A percentile compares a stretch with the other conserved stretches of the same genome.
These are phyloP conservation scores for Penaeus japonicus DNA, from an alignment of 1,140 invertebrate species.

Conservation along the genomic window DNA sequence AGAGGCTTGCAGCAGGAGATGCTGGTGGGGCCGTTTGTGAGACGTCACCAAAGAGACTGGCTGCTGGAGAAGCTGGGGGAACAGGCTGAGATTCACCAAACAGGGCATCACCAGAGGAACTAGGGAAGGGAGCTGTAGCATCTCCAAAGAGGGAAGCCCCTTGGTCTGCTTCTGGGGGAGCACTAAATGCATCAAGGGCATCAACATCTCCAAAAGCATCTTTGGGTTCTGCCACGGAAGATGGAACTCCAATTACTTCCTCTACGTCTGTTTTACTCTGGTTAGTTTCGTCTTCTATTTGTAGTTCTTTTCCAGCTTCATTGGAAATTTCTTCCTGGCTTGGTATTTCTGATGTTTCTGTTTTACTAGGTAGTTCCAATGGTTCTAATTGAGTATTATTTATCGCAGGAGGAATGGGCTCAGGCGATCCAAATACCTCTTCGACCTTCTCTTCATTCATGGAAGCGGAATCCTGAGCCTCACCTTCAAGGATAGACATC, in stretches of 20 bases:
- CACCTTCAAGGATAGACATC: slow-evolving; percentile 25
- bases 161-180: slow-evolving; percentile 52
- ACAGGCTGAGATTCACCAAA: slow-evolving; percentile 11
- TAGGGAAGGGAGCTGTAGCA: not conserved
- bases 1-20: slow-evolving; percentile 29
- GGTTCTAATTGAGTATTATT: not conserved
- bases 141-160: slow-evolving; percentile 43
- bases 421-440: slow-evolving; percentile 47
- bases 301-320: slow-evolving; percentile 24
- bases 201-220: slow-evolving; percentile 57
- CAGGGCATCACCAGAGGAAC: slow-evolving; percentile 29
- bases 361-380: slow-evolving; percentile 11
- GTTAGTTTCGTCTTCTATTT: slow-evolving; percentile 3
- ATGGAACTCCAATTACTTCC: slow-evolving; percentile 27
- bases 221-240: not conserved
- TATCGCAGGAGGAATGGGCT: slow-evolving; percentile 34
- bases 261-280: slow-evolving; percentile 20
- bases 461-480: slow-evolving; percentile 28
- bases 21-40: not conserved
- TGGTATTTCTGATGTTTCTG: slow-evolving; percentile 22
- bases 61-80: not conserved
- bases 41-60: slow-evolving; percentile 21
- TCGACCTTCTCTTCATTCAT: slow-evolving; percentile 38
- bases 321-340: slow-evolving; percentile 19
- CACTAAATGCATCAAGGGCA: slow-evolving; percentile 31